Base-by-base conservation (phyloP, 2,888 invertebrate genomes). In the Timandra comae region DNA sequence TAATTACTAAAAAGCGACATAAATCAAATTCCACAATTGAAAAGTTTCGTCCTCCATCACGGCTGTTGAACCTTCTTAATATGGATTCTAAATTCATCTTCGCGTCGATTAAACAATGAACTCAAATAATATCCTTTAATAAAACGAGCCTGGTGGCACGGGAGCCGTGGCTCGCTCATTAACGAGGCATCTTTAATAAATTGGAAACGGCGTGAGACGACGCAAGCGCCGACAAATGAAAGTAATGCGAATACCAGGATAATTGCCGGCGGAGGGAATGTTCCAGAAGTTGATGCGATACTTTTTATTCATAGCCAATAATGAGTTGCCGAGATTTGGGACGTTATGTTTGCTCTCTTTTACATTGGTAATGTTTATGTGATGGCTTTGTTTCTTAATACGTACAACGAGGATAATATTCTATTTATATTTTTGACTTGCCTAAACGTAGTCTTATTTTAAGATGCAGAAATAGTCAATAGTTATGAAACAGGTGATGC, bases 141-240 rank as follows among this genome's bases (percentile, higher is more conserved):
- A 40, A 42, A 35, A 36, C 40, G 38, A 38, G 38, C n/a, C n/a
- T n/a, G n/a, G n/a, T n/a, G n/a, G n/a, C n/a, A n/a, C 37, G 31
- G 13, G 9, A n/a, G 23, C 33, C 32, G 24, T 30, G 30, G 34
- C 41, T 38, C 32, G 39, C 45, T 51, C 54, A 52, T 56, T 54
- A 56, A 41, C 44, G 37, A 34, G 33, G 45, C 43, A 38, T 42
- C 47, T 48, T 52, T 48, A 48, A 46, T 52, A 41, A 52, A 49
- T 52, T 47, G 45, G 38, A 39, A 45, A 28, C 29, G 43, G 32
- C 28, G 26, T 29, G 20, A 12, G 12, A 25, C 28, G 30, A 29
- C 26, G 21, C 10, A 16, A 16, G 16, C 16, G n/a, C n/a, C n/a
- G 16, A 16, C 33, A 30, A 35, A 44, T 23, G 38, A 16, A 23